These are phyloP conservation scores for Sphinx pinastri DNA, from an alignment of 2,888 invertebrate genomes.

Conservation along the genomic window DNA sequence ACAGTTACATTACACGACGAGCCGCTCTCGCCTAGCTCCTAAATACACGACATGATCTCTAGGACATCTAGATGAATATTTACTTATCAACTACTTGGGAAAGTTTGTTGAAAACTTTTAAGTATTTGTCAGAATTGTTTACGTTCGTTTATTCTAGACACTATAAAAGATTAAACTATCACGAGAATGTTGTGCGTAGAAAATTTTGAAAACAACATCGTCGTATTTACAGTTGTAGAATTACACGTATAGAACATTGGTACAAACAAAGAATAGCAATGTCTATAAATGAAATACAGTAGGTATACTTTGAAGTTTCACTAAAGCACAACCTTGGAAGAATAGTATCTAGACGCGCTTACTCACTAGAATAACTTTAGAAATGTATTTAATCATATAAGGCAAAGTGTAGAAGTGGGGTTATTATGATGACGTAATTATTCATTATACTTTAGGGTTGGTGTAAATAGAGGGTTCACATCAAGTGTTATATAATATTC, in stretches of 20 bases:
- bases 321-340: constrained; percentile 84
- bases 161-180: constrained; percentile 65
- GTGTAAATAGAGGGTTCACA: constrained; percentile 11
- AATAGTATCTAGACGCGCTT: constrained; percentile 82
- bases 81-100: constrained; percentile 33
- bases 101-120: constrained; percentile 39
- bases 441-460: constrained; percentile 6
- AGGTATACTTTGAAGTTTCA: constrained; percentile 73
- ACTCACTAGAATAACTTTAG: constrained; percentile 76
- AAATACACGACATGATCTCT: constrained; percentile 25
- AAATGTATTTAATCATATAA: constrained; percentile 74
- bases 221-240: constrained; percentile 64
- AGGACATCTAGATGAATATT: constrained; percentile 34
- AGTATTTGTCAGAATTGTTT: constrained; percentile 51
- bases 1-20: not conserved
- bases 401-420: constrained; percentile 82
- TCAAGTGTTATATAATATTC: not conserved
- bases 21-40: not conserved
- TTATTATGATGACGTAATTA: constrained; percentile 59
- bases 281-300: constrained; percentile 51
- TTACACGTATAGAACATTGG: constrained; percentile 16
- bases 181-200: constrained; percentile 81
- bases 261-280: constrained; percentile 43
- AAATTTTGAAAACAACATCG: constrained; percentile 62
- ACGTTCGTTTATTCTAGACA: constrained; percentile 50